These are phyloP conservation scores for Addax nasomaculatus DNA, from an alignment of 2,113 vertebrate species.

Conservation along the genomic window DNA sequence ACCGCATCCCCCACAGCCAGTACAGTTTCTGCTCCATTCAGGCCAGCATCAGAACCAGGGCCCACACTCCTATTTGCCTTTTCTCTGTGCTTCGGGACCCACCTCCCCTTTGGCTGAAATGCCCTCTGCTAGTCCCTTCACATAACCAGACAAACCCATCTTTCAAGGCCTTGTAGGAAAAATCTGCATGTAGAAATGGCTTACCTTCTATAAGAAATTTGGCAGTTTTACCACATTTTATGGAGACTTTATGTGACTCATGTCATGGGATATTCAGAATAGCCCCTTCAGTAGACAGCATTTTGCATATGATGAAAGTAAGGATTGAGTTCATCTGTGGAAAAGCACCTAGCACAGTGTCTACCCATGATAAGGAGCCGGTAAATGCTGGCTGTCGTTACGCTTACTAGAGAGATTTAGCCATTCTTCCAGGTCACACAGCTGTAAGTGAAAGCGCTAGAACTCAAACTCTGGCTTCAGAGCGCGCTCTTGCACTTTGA, in stretches of 20 bases:
- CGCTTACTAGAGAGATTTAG: neutral
- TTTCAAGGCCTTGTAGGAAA: neutral
- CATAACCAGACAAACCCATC: neutral
- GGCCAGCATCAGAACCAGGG: neutral
- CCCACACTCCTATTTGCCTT: neutral
- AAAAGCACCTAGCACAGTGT: neutral
- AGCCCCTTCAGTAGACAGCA: neutral
- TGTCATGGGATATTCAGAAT: neutral
- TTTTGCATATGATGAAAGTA: neutral
- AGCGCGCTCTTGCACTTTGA: too few relatives aligned
- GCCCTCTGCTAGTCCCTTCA: neutral
- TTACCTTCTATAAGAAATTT: neutral
- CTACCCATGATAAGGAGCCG: neutral
- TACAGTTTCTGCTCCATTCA: neutral
- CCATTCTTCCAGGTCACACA: neutral
- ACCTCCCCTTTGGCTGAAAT: neutral
- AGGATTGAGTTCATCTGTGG: neutral
- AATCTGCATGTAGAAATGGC: neutral
- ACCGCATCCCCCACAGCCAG: neutral
- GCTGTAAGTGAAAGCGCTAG: neutral
- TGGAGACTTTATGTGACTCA: neutral
- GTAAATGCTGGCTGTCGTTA: neutral
- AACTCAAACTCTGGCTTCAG: neutral
- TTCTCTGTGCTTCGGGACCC: neutral
- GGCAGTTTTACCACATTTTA: neutral